These are phyloP conservation scores for Acanthopleura granulata DNA, from an alignment of 2,888 invertebrate species.

Conservation along the genomic window DNA sequence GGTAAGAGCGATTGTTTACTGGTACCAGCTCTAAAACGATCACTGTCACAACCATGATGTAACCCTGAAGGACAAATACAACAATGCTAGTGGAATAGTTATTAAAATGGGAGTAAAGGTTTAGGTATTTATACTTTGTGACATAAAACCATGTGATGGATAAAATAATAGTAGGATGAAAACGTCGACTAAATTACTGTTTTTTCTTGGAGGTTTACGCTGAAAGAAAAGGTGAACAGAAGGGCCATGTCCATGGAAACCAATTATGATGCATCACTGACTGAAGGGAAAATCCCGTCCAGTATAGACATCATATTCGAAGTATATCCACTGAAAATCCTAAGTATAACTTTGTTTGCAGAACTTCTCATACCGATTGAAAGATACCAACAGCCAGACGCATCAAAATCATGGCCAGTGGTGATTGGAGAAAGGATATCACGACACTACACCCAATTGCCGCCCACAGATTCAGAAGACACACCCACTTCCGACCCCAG, in stretches of 20 bases:
- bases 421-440: constrained; percentile 28
- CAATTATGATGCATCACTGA: no score
- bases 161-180: no score
- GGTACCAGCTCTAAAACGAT: constrained; percentile 9
- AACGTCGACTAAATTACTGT: no score
- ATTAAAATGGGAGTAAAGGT: no score
- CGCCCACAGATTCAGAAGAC: constrained; percentile 29
- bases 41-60: neutral
- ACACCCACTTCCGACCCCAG: constrained; percentile 36
- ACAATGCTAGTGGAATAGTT: no score
- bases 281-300: no score
- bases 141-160: no score
- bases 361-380: neutral
- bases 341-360: neutral
- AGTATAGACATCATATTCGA: neutral
- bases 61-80: constrained; percentile 27
- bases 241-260: no score
- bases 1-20: neutral
- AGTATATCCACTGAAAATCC: no score
- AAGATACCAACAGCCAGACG: neutral
- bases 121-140: no score
- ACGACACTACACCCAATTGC: constrained; percentile 28
- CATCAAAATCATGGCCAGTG: constrained; percentile 10
- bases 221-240: no score
- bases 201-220: no score